phyloP scores from a whole-genome alignment of 2,797 vertebrate species.

The Sebastolobus alascanus region DNA sequence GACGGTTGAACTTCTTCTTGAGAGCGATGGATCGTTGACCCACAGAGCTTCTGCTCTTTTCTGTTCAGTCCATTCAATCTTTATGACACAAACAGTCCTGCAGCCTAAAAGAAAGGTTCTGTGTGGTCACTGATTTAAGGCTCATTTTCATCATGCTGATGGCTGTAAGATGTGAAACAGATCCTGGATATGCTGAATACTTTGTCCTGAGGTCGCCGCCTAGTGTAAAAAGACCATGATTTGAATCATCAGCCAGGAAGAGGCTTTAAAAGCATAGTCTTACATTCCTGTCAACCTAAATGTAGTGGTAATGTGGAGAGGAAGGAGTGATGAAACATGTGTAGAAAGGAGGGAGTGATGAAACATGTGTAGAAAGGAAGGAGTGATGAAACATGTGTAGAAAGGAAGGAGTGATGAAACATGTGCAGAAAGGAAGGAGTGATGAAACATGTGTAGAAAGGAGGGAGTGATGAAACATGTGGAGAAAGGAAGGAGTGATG shows the following conservation, averaged over 20 bases:
- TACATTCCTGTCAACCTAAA: not conserved
- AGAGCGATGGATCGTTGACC: not conserved
- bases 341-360: not conserved
- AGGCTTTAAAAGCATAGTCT: too few species aligned
- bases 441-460: too few species aligned
- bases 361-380: too few species aligned
- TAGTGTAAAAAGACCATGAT: not conserved
- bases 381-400: too few species aligned
- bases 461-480: too few species aligned
- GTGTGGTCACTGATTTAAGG: not conserved
- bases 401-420: too few species aligned
- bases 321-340: too few species aligned
- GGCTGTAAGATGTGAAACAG: not conserved
- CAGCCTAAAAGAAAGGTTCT: not conserved
- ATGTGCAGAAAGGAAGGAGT: too few species aligned
- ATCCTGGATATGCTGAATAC: not conserved
- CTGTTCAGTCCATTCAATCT: conserved; percentile 2
- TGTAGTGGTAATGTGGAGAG: not conserved
- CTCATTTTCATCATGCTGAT: not conserved
- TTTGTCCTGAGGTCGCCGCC: not conserved
- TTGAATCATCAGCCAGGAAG: not conserved
- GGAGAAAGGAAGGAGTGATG: too few species aligned
- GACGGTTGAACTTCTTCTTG: not conserved
- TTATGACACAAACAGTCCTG: not conserved
- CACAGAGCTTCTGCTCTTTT: not conserved